Percentiles rank a stretch among this genome's conserved stretches.
These are phyloP conservation scores for Macroteleia sp. DNA, from an alignment of 2,888 invertebrate species.

Conservation along the genomic window DNA sequence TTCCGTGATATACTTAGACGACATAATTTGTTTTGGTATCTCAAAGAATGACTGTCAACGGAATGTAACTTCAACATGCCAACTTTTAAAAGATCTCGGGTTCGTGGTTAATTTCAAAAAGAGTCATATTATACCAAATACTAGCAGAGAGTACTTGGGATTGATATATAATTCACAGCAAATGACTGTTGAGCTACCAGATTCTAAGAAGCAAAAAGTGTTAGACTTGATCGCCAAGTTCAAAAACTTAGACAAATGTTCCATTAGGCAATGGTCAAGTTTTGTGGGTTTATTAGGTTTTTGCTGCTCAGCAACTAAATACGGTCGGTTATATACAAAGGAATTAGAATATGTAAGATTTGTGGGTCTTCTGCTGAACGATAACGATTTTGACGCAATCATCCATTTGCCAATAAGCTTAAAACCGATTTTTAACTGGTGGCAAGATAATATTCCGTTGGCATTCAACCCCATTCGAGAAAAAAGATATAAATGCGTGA, in stretches of 20 bases:
- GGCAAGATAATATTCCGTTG: not conserved
- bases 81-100: not conserved
- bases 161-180: slow-evolving; percentile 16
- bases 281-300: slow-evolving; percentile 21
- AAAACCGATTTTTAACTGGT: not conserved
- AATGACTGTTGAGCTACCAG: slow-evolving; percentile 9
- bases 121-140: not conserved
- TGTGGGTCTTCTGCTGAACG: slow-evolving; percentile 1
- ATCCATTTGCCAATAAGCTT: not conserved
- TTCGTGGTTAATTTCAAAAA: slow-evolving; percentile 9
- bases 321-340: slow-evolving; percentile 17
- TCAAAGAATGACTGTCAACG: not conserved
- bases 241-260: not conserved
- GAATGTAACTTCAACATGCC: not conserved
- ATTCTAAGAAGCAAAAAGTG: not conserved
- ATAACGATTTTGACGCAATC: slow-evolving; percentile 12
- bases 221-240: slow-evolving; percentile 1
- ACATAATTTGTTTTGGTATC: not conserved
- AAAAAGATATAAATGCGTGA: slow-evolving; percentile 21
- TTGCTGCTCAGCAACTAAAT: slow-evolving; percentile 30
- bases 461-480: slow-evolving; percentile 1
- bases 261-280: slow-evolving; percentile 13
- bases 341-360: slow-evolving; percentile 21
- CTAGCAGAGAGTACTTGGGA: slow-evolving; percentile 2
- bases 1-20: slow-evolving; percentile 12